Evolutionary conservation across 2,113 vertebrate genomes (phyloP).

Genomic region (Phalacrocorax brasilianus): DNA sequence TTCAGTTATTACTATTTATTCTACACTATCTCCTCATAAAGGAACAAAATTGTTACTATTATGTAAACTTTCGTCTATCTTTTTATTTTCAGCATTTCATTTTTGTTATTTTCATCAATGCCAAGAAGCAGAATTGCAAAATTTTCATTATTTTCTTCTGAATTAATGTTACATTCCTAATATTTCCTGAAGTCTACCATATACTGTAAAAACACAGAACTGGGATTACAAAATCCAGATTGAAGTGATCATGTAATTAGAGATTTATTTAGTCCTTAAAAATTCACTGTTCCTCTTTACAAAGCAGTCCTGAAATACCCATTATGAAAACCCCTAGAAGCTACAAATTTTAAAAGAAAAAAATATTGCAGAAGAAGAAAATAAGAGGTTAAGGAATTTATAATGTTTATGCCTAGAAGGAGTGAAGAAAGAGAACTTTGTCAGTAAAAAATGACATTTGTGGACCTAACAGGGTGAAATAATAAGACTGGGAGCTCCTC

Average conservation of each 20-base stretch:
- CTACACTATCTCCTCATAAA: background rate
- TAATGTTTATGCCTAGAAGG: background rate
- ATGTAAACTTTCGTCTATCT: background rate
- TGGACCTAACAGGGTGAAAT: background rate
- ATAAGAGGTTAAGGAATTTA: background rate
- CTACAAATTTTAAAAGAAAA: background rate
- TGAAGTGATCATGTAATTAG: background rate
- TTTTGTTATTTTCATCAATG: background rate
- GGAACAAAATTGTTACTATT: background rate
- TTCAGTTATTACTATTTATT: slow-evolving; percentile 6
- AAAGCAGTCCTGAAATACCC: background rate
- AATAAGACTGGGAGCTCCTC: background rate
- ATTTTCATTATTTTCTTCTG: background rate
- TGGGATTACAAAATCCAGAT: background rate
- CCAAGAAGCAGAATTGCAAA: background rate
- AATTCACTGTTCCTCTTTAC: background rate
- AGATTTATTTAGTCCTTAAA: background rate
- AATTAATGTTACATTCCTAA: background rate
- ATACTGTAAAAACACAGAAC: background rate
- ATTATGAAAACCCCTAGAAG: background rate
- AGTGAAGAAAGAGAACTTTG: background rate
- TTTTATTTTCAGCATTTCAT: background rate
- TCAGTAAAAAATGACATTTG: background rate
- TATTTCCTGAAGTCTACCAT: background rate
- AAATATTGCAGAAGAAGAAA: background rate